Evolutionary conservation across 2,888 invertebrate species (phyloP), one percentile per base, ranked within the genome.

Genomic region (Biston stratarius): DNA sequence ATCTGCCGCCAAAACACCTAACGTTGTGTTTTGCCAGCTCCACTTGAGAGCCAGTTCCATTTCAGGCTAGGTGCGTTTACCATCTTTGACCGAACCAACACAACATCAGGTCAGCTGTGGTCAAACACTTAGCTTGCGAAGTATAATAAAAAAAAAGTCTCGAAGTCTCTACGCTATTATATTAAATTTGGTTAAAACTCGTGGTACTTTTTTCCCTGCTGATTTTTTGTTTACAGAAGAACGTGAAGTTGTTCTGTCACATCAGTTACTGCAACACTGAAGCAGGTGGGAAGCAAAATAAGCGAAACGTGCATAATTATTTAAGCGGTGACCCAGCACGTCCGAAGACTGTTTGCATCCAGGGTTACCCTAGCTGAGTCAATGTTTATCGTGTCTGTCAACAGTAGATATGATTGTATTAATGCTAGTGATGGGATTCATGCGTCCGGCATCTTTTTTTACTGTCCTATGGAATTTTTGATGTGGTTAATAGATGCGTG

Each of bases 381-480:
- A 63, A 63, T 67, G 51, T 67, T 63, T 63, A 59, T 63, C 44
- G 44, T 63, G 63, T 45, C 60, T 60, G 62, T 62, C 61, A 62
- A 67, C 61, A 33, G 42, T 62, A 62, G 67, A 67, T 67, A 67
- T 61, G 5, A 12, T n/a, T 44, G 57, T 66, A 42, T 57, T 57
- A 15, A 57, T 45, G 57, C 34, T 62, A 67, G 58, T 61, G 61
- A 53, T 48, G 56, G 42, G 55, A 12, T 8, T 51, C 0, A 9
- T 49, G 12, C 34, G 36, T 42, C 40, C 40, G 48, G 11, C 42
- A 14, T 24, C 24, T 24, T 24, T 24, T 24, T 24, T 24, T 24
- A n/a, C 24, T 24, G 24, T 24, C 1, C 24, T 24, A 3, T 24
- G 24, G 1, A 24, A 24, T 3, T 24, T 24, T 24, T 24, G 24